Conservation (phyloP, 2,113 vertebrate genomes). For the Halichoerus grypus region DNA sequence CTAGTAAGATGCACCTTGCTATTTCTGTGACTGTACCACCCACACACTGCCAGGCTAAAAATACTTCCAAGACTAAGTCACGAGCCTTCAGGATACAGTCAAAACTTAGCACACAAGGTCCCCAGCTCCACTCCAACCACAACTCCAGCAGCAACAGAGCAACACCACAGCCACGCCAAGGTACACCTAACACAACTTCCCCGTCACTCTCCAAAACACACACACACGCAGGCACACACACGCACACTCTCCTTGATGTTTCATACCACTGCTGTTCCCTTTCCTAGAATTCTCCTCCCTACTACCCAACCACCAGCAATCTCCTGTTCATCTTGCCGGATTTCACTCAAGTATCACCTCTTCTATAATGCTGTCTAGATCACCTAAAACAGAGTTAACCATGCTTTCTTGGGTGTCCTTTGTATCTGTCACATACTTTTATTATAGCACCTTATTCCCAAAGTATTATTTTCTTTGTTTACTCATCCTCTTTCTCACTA, state of each 20-base stretch:
- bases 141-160: not conserved
- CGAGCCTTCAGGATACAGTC: not conserved
- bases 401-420: not conserved
- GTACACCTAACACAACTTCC: not conserved
- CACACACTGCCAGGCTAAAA: constrained; percentile 42
- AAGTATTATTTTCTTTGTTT: not conserved
- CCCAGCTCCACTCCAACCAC: not conserved
- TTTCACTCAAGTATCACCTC: not conserved
- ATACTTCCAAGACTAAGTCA: constrained; percentile 43
- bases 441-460: not conserved
- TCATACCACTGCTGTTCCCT: not conserved
- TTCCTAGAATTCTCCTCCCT: not conserved
- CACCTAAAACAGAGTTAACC: not conserved
- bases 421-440: not conserved
- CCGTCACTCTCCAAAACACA: not conserved
- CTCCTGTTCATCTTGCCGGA: not conserved
- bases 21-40: constrained; percentile 32
- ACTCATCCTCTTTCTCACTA: constrained; percentile 21
- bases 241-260: not conserved
- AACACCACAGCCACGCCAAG: not conserved
- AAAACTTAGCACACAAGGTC: not conserved
- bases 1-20: not conserved
- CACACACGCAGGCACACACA: not conserved
- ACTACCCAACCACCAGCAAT: not conserved
- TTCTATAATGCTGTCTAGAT: not conserved